phyloP scores from a whole-genome alignment of 2,113 vertebrate genomes.

The Oreotrochilus melanogaster region DNA sequence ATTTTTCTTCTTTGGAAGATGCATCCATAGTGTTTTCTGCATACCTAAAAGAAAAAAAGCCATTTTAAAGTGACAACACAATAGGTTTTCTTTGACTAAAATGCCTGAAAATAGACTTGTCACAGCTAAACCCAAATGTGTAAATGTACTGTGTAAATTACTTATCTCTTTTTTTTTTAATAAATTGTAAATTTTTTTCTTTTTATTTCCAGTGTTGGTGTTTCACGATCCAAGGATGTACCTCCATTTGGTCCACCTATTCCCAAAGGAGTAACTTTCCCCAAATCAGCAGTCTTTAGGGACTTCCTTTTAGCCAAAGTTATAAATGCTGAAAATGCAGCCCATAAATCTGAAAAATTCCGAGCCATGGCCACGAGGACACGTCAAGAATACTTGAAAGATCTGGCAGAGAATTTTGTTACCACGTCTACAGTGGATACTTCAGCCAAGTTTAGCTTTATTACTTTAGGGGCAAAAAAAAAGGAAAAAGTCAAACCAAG shows the following conservation, averaged over 20 bases:
- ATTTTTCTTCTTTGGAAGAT: not conserved
- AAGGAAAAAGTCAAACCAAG: constrained; percentile 92
- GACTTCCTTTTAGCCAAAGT: constrained; percentile 99
- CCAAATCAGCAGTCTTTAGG: constrained; percentile 97
- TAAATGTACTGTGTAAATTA: not conserved
- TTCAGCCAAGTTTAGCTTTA: constrained; percentile 97
- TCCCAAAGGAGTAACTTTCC: constrained; percentile 96
- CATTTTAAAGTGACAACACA: not conserved
- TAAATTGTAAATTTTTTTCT: not conserved
- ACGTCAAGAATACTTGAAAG: constrained; percentile 95
- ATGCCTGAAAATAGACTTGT: not conserved
- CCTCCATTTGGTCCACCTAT: constrained; percentile 95
- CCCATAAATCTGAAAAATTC: constrained; percentile 97
- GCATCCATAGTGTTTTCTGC: not conserved
- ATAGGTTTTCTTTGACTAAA: not conserved
- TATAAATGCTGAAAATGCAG: constrained; percentile 96
- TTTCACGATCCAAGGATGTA: constrained; percentile 96
- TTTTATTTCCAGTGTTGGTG: constrained; percentile 86
- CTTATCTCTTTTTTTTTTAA: not conserved
- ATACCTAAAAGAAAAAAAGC: not conserved
- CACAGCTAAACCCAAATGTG: not conserved
- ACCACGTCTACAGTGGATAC: constrained; percentile 91
- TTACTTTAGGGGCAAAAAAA: constrained; percentile 94
- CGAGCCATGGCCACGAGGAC: constrained; percentile 96
- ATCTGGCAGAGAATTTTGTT: constrained; percentile 96